phyloP scores from a whole-genome alignment of 1,140 invertebrate genomes.

The Trachymyrmex septentrionalis region DNA sequence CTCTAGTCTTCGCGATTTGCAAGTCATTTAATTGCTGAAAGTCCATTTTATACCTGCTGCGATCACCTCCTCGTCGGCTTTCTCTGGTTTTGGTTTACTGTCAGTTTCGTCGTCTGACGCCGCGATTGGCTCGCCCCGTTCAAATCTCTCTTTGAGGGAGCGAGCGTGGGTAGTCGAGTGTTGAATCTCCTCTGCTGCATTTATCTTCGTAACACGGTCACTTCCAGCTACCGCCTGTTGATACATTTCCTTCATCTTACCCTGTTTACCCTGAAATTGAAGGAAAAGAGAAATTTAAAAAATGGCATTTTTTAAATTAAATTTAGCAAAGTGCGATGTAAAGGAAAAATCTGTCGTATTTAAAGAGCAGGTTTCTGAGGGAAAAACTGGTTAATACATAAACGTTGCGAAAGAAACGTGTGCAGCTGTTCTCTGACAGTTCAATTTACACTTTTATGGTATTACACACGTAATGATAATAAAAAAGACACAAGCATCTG shows the following conservation, averaged over 20 bases:
- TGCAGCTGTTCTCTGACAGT: background rate
- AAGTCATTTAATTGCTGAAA: slow-evolving; percentile 46
- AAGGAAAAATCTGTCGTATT: background rate
- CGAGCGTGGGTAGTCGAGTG: slow-evolving; percentile 89
- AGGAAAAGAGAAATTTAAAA: slow-evolving; percentile 27
- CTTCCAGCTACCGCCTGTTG: slow-evolving; percentile 95
- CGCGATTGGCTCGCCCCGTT: slow-evolving; percentile 90
- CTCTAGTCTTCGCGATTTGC: background rate
- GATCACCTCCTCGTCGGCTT: slow-evolving; percentile 93
- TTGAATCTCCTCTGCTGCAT: slow-evolving; percentile 88
- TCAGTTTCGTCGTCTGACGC: slow-evolving; percentile 88
- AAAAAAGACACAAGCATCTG: background rate
- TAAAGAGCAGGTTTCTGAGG: background rate
- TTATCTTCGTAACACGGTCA: slow-evolving; percentile 88
- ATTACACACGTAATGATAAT: background rate
- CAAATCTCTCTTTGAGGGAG: slow-evolving; percentile 93
- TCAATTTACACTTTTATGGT: slow-evolving; percentile 22
- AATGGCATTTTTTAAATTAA: background rate
- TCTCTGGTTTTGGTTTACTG: slow-evolving; percentile 86
- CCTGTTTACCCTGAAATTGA: slow-evolving; percentile 92
- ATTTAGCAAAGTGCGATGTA: background rate
- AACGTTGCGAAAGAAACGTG: background rate
- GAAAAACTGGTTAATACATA: background rate
- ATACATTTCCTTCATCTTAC: slow-evolving; percentile 96
- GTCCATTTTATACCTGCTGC: slow-evolving; percentile 89